Conservation (phyloP, 2,888 invertebrate species). For the Caenorhabditis wallacei region DNA sequence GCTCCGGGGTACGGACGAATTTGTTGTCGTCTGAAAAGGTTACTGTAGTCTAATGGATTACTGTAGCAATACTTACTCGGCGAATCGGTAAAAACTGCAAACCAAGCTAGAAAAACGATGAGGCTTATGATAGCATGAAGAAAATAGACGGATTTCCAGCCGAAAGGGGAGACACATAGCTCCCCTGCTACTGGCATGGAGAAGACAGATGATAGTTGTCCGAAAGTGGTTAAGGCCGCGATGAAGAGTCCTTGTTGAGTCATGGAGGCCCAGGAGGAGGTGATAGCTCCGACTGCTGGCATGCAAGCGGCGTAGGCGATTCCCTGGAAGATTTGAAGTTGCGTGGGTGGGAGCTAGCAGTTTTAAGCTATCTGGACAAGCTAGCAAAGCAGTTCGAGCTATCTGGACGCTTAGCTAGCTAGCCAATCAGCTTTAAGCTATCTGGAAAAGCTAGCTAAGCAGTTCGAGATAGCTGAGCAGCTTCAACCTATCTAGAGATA, state of each 20-base stretch:
- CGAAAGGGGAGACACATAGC: slow-evolving; percentile 76
- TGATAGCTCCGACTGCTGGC: slow-evolving; percentile 70
- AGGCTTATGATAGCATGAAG: slow-evolving; percentile 77
- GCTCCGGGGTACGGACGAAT: slow-evolving; percentile 46
- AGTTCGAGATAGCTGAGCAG: too few relatives aligned
- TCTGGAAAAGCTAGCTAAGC: too few relatives aligned
- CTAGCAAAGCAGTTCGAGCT: too few relatives aligned
- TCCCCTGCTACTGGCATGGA: slow-evolving; percentile 76
- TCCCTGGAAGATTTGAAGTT: slow-evolving; percentile 51
- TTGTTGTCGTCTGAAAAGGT: slow-evolving; percentile 58
- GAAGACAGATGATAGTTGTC: slow-evolving; percentile 70
- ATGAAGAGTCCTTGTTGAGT: slow-evolving; percentile 71
- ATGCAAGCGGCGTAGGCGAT: slow-evolving; percentile 68
- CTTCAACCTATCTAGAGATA: too few relatives aligned
- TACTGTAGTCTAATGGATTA: too few relatives aligned
- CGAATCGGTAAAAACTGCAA: slow-evolving; percentile 66
- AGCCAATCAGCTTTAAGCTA: too few relatives aligned
- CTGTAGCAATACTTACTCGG: slow-evolving; percentile 72
- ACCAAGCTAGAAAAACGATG: slow-evolving; percentile 74
- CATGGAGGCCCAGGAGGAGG: slow-evolving; percentile 71
- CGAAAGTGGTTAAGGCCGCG: slow-evolving; percentile 71
- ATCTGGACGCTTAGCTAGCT: too few relatives aligned
- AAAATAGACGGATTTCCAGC: slow-evolving; percentile 81
- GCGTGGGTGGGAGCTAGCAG: too few relatives aligned
- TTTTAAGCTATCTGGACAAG: too few relatives aligned